A percentile compares a stretch with the other conserved stretches of the same genome.
Conservation (phyloP, 2,888 invertebrate species). For the Callimorpha dominula region DNA sequence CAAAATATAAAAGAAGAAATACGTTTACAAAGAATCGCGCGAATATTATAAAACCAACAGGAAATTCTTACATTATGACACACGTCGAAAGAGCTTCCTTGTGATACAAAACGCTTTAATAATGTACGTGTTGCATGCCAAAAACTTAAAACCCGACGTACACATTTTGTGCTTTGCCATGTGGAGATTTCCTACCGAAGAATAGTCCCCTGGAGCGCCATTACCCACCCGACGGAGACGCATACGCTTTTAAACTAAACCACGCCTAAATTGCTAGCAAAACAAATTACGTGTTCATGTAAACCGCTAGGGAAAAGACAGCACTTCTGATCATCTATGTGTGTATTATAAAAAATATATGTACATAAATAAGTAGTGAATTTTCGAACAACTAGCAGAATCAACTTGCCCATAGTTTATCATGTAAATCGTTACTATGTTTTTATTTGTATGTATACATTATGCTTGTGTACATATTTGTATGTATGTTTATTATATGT, state of each 20-base stretch:
- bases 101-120: conserved; percentile 68
- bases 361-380: background rate
- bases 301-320: conserved; percentile 36
- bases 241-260: conserved; percentile 76
- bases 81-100: conserved; percentile 54
- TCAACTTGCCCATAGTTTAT: too few relatives aligned
- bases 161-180: conserved; percentile 62
- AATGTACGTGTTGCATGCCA: conserved; percentile 67
- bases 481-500: too few relatives aligned
- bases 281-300: conserved; percentile 61
- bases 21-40: conserved; percentile 41
- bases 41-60: conserved; percentile 54
- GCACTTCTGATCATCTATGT: conserved; percentile 33
- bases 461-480: too few relatives aligned
- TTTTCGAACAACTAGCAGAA: too few relatives aligned
- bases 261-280: conserved; percentile 66
- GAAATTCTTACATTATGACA: conserved; percentile 56
- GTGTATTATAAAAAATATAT: background rate
- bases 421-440: too few relatives aligned
- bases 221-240: conserved; percentile 63
- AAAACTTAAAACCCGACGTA: conserved; percentile 73
- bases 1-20: conserved; percentile 21
- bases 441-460: too few relatives aligned
- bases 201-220: conserved; percentile 67
- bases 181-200: conserved; percentile 52